Conservation (phyloP, 2,113 vertebrate genomes). For the Sapayoa aenigma region DNA sequence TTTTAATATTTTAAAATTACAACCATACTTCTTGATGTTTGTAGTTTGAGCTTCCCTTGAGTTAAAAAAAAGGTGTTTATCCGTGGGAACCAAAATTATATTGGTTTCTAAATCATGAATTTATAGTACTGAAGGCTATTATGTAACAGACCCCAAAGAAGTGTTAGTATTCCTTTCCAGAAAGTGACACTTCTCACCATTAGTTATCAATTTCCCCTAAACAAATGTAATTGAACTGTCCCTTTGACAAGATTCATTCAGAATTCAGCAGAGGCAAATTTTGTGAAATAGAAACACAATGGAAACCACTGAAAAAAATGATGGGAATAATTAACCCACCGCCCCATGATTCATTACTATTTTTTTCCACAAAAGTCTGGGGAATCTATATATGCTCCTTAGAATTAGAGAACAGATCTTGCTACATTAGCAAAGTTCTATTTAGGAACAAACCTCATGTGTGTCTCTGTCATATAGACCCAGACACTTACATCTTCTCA, state of each 20-base stretch:
- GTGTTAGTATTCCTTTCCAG: not conserved
- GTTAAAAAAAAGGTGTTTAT: not conserved
- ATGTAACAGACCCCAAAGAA: not conserved
- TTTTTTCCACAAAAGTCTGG: not conserved
- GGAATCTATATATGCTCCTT: not conserved
- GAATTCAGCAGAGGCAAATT: not conserved
- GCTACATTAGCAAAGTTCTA: not conserved
- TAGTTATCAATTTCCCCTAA: not conserved
- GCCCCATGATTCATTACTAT: not conserved
- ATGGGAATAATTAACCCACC: not conserved
- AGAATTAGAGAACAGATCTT: not conserved
- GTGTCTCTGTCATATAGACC: not conserved
- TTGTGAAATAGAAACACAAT: not conserved
- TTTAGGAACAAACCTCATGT: rapidly evolving
- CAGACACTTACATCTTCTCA: not conserved
- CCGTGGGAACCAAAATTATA: not conserved
- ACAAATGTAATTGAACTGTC: not conserved
- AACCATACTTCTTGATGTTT: not conserved
- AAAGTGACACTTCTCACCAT: not conserved
- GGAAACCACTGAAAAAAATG: not conserved
- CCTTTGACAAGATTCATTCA: not conserved
- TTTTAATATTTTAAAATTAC: constrained; percentile 15
- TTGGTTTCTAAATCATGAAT: not conserved
- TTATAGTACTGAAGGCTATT: not conserved
- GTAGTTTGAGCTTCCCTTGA: not conserved